Evolutionary conservation across 37 sponge, comb jelly and placozoan genomes (phyloP).

Genomic region (Agelas oroides): DNA sequence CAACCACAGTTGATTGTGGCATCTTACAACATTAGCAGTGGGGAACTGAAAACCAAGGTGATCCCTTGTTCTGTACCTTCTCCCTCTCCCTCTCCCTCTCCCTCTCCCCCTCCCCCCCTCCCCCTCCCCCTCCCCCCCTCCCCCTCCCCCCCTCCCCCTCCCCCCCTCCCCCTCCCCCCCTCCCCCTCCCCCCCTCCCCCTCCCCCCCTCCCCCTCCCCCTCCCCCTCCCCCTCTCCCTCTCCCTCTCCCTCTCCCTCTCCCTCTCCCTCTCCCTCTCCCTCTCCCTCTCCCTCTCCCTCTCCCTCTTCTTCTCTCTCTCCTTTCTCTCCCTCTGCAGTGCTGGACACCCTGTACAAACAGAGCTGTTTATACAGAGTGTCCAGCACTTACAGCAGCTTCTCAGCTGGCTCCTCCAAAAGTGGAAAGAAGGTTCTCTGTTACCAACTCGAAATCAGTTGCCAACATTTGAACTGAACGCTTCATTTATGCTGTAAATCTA

Average conservation of each 20-base stretch:
- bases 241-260: not conserved
- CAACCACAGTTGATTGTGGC: not conserved
- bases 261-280: too few relatives aligned
- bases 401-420: too few relatives aligned
- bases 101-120: not conserved
- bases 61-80: not conserved
- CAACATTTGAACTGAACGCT: too few relatives aligned
- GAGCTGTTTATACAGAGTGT: not conserved
- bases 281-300: not conserved
- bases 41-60: not conserved
- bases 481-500: too few relatives aligned
- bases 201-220: not conserved
- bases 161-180: conserved; percentile 1
- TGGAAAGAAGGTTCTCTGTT: too few relatives aligned
- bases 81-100: not conserved
- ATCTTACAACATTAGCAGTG: conserved; percentile 5
- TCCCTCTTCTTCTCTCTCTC: not conserved
- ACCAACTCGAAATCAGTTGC: too few relatives aligned
- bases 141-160: not conserved
- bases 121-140: not conserved
- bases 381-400: too few relatives aligned
- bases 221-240: not conserved
- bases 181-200: not conserved
- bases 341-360: not conserved
- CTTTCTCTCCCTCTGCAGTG: not conserved